Evolutionary conservation across 2,888 invertebrate genomes (phyloP), one percentile per base, ranked within the genome.

Genomic region (Drosophila picticornis): DNA sequence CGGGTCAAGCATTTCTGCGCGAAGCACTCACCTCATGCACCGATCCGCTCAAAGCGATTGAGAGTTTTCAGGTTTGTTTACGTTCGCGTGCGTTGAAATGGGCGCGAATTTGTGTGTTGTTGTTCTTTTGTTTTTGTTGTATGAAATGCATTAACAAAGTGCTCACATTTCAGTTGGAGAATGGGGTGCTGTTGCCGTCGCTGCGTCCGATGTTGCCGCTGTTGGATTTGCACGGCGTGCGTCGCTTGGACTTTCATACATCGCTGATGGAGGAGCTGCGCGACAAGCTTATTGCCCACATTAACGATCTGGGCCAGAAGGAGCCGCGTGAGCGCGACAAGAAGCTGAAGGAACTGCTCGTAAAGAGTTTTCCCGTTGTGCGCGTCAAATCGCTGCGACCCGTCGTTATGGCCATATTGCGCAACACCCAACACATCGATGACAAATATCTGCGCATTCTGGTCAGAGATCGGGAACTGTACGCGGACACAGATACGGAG

Each of bases 21-120:
- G 98, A 99, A 93, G 97, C 98, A 13, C 94, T 99, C n/a, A 98
- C 98, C 13, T 98, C 98, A 90, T 99, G 99, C 92, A 98, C 98
- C 0, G 99, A 99, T 94, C 99, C 99, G 19, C 93, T 99, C 38
- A 98, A 98, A 94, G 99, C 99, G 25, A 99, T 99, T 78, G 98
- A 99, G 94, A 98, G 99, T 93, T 99, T 99, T 16, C 93, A 97
- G 69, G 69, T 70, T 38, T 38, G 59, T 70, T 71, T 29, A 16
- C 46, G 16, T 43, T 43, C 22, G 5, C 11, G 1, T 11, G 22
- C 22, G 2, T 43, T 2, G 5, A 46, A 46, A 25, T 25, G 9
- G 2, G 25, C 25, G 22, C 46, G 25, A 16, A 25, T 16, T 25
- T 25, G 46, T 25, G 19, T 36, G 19, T 36, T 19, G 38, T 38